Evolutionary conservation across 2,888 invertebrate species (phyloP), one percentile per base, ranked within the genome.

Genomic region (Rhamphomyia laevipes): DNA sequence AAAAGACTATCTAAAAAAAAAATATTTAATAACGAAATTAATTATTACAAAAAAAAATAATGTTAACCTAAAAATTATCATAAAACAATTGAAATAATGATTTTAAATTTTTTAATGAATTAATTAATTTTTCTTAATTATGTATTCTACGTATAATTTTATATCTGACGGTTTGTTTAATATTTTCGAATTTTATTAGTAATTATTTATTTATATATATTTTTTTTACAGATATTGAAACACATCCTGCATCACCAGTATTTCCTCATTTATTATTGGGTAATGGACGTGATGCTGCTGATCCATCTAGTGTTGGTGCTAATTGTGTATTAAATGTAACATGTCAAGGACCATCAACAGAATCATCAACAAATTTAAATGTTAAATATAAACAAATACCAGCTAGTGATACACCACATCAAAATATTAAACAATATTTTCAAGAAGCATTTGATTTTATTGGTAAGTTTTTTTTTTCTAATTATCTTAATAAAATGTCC

Each of bases 401-500:
- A 50, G 89, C 88, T 57, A 78, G 82, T 53, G 89, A 89, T 74
- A 86, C 84, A 55, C 83, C 84, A 45, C 84, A 85, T 63, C 88
- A 89, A 68, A 89, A 89, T 73, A 80, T 89, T 53, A 84, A 84
- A 63, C 88, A 88, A 74, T 88, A 87, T 76, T 89, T 89, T 73
- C 84, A 86, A 65, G 86, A 88, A 68, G 86, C 89, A 60, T 86
- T 82, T 68, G 81, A 84, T 63, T 89, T 88, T 69, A 89, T 89
- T 62, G 88, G 88, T 88, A 71, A 81, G 82, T 66, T 53, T 48
- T 38, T 18, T n/a, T n/a, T n/a, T n/a, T n/a, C n/a, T n/a, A 50
- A 42, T 48, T 17, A 48, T 46, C n/a, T 7, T 7, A 27, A 27
- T 4, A 27, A 7, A 27, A 27, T 6, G 2, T 27, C 23, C 23